Percentiles rank a stretch among this genome's conserved stretches.
phyloP scores from a whole-genome alignment of 53 echinoderm and acorn worm genomes.

The Henricia sp. region DNA sequence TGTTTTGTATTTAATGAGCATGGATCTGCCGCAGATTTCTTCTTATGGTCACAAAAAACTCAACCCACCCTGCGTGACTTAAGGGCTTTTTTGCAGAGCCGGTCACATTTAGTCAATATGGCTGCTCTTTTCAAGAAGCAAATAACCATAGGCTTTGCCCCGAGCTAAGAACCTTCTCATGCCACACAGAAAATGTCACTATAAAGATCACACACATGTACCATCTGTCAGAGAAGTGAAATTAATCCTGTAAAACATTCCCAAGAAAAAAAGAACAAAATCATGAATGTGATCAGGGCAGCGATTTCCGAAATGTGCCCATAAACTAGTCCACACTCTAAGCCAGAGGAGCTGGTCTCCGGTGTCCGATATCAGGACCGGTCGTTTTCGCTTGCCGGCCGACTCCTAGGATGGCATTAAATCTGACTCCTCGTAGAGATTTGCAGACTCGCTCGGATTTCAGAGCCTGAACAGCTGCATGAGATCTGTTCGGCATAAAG shows the following conservation, averaged over 20 bases:
- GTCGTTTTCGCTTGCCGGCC: not conserved
- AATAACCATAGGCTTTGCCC: no score
- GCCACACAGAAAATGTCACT: not conserved
- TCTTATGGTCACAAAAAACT: no score
- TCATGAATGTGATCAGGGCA: conserved; percentile 3
- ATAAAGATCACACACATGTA: not conserved
- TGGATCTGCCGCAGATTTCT: no score
- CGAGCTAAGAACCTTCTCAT: not conserved
- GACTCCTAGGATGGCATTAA: not conserved
- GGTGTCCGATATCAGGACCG: conserved; percentile 1
- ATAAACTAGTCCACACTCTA: not conserved
- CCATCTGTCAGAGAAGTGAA: not conserved
- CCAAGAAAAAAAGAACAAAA: not conserved
- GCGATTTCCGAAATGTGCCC: not conserved
- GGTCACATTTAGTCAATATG: no score
- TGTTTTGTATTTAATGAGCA: no score
- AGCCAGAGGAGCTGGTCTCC: not conserved
- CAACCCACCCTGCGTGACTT: no score
- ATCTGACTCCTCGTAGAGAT: not conserved
- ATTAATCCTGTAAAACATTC: not conserved
- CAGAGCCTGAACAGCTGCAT: conserved; percentile 15
- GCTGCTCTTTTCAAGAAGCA: no score
- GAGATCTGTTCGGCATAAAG: not conserved
- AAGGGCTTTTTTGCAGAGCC: no score
- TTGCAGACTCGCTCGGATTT: conserved; percentile 22